Evolutionary conservation across 2,888 invertebrate genomes (phyloP).

Genomic region (Phorcus lineatus): DNA sequence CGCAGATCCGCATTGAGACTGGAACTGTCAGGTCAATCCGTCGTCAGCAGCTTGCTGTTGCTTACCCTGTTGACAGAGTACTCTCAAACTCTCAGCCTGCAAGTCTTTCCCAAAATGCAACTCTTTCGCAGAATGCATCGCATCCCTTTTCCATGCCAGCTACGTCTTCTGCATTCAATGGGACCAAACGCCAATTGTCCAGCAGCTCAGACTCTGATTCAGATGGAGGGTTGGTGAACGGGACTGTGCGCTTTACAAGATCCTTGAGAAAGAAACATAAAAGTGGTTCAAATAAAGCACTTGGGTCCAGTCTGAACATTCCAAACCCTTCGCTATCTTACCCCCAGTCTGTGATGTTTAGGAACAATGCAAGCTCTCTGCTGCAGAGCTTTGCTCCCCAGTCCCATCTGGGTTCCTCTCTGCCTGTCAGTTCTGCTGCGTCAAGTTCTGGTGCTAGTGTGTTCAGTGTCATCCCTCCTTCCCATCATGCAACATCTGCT

Average conservation of each 20-base stretch:
- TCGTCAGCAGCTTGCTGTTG: constrained; percentile 75
- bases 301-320: background rate
- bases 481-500: background rate
- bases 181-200: background rate
- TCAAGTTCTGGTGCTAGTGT: background rate
- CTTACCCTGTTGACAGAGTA: constrained; percentile 26
- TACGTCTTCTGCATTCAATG: background rate
- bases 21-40: constrained; percentile 84
- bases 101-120: background rate
- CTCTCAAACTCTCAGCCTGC: background rate
- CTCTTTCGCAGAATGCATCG: background rate
- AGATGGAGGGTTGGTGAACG: background rate
- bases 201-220: background rate
- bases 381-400: no score
- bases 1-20: constrained; percentile 82
- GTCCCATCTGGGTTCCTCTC: background rate
- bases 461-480: constrained; percentile 1
- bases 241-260: background rate
- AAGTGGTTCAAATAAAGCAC: background rate
- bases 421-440: background rate
- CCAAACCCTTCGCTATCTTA: background rate
- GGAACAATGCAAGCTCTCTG: no score
- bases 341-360: no score
- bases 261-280: background rate
- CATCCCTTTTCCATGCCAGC: background rate